A percentile compares a stretch with the other conserved stretches of the same genome.
Conservation (phyloP, 2,113 vertebrate species). For the Tichodroma muraria region DNA sequence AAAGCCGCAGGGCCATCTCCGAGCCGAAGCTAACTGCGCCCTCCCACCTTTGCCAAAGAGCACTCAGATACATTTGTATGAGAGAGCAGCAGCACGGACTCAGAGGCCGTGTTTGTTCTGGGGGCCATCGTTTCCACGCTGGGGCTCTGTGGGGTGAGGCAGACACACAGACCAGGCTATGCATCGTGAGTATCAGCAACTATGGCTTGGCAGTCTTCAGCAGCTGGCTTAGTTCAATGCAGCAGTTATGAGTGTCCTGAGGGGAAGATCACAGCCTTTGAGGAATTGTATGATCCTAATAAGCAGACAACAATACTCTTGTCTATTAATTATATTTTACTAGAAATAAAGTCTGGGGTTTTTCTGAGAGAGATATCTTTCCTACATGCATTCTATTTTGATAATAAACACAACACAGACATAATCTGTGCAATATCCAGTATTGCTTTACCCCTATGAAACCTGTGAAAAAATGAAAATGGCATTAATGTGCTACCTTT, state of each 20-base stretch:
- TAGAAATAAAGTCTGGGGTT: not conserved
- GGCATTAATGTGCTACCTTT: not conserved
- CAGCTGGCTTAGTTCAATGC: not conserved
- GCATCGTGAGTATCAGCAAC: accelerated
- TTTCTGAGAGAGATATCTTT: not conserved
- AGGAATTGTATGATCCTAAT: not conserved
- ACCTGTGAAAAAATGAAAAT: not conserved
- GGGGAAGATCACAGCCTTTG: not conserved
- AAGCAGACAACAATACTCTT: not conserved
- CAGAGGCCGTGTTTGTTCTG: not conserved
- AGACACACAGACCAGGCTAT: not conserved
- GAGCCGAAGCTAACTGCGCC: accelerated
- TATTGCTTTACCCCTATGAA: not conserved
- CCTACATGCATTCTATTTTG: not conserved
- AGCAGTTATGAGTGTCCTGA: not conserved
- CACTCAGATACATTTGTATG: no score
- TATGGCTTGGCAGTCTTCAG: not conserved
- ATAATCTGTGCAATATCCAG: not conserved
- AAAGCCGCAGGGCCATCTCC: not conserved
- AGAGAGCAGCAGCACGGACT: not conserved
- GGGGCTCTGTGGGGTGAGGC: not conserved
- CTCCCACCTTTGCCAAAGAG: not conserved
- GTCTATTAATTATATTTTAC: not conserved
- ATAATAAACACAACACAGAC: not conserved
- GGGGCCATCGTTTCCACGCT: accelerated